Conservation (phyloP, 2,797 vertebrate genomes). For the Sorex maritimensis region DNA sequence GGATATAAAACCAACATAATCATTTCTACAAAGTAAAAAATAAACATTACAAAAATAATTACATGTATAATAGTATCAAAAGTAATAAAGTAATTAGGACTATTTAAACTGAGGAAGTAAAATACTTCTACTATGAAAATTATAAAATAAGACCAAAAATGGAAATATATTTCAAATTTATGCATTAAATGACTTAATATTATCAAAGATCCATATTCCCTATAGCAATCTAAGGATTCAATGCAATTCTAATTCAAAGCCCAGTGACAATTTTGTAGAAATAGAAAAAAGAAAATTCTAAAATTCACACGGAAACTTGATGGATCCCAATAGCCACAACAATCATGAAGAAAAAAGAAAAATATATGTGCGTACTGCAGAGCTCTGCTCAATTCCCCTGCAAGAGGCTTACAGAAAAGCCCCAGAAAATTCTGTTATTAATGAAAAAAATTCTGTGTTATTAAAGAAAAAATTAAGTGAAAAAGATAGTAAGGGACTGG, state of each 20-base stretch:
- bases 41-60: conserved; percentile 31
- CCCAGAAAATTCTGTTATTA: too few relatives aligned
- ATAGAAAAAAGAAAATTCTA: background rate
- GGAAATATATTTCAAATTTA: too few relatives aligned
- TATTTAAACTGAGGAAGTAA: background rate
- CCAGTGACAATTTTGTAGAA: background rate
- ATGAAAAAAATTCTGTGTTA: too few relatives aligned
- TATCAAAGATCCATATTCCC: background rate
- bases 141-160: too few relatives aligned
- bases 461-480: background rate
- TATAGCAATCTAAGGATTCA: background rate
- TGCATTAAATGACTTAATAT: background rate
- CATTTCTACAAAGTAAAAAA: conserved; percentile 24
- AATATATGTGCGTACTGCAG: background rate
- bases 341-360: too few relatives aligned
- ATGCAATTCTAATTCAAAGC: background rate
- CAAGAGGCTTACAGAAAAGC: too few relatives aligned
- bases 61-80: background rate
- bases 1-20: background rate
- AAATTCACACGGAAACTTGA: background rate
- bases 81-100: conserved; percentile 25
- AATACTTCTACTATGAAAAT: background rate
- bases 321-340: background rate
- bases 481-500: background rate
- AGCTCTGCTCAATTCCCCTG: too few relatives aligned